phyloP scores from a whole-genome alignment of 2,888 invertebrate species.

The Teinopalpus imperialis region DNA sequence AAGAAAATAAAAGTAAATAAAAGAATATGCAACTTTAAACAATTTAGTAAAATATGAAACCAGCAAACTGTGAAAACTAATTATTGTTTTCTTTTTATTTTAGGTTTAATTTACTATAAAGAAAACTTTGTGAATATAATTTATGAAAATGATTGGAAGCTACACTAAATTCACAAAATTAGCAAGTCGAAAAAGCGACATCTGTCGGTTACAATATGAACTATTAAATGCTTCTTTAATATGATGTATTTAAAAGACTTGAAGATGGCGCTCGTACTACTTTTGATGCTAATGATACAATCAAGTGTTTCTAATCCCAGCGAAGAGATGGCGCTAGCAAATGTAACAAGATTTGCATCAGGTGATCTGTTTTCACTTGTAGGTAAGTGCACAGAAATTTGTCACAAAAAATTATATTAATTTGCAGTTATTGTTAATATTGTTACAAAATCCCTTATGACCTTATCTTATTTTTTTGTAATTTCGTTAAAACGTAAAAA shows the following conservation, averaged over 20 bases:
- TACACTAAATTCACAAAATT: not conserved
- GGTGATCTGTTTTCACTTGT: slow-evolving; percentile 83
- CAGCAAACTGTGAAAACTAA: too few species aligned
- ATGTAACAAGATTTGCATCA: slow-evolving; percentile 81
- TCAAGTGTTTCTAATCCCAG: slow-evolving; percentile 40
- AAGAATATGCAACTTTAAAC: too few species aligned
- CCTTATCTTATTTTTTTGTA: too few species aligned
- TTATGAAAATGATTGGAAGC: slow-evolving; percentile 17
- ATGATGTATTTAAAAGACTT: slow-evolving; percentile 30
- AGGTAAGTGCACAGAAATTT: too few species aligned
- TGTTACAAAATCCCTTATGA: too few species aligned
- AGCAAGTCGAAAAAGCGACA: slow-evolving; percentile 35
- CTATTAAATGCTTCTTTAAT: slow-evolving; percentile 31
- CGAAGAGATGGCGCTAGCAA: slow-evolving; percentile 68
- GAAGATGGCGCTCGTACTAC: slow-evolving; percentile 58
- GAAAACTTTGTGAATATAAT: not conserved
- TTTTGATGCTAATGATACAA: slow-evolving; percentile 41
- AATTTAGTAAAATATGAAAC: too few species aligned
- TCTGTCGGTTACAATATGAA: slow-evolving; percentile 40
- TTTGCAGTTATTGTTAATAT: too few species aligned
- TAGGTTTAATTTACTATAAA: slow-evolving; percentile 1
- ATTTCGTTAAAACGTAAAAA: too few species aligned
- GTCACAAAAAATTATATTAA: too few species aligned
- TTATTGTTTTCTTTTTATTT: not conserved
- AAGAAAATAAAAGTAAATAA: too few species aligned